Conservation (phyloP, 1,140 invertebrate genomes). For the Heliconius hewitsoni region DNA sequence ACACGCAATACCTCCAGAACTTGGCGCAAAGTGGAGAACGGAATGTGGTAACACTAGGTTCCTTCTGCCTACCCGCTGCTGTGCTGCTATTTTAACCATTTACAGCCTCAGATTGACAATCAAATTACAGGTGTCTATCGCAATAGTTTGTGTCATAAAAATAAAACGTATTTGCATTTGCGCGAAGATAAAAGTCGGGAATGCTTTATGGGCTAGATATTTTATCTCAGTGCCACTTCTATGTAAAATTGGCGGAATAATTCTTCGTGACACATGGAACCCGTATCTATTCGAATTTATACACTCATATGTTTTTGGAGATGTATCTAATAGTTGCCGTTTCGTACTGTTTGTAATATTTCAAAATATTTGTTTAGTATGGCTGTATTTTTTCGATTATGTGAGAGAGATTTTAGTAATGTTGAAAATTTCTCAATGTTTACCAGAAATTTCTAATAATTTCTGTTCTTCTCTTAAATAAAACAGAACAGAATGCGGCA, state of each 20-base stretch:
- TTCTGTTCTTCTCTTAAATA: too few relatives aligned
- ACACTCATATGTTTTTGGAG: slow-evolving; percentile 5
- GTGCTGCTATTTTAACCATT: background rate
- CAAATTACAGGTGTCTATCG: slow-evolving; percentile 10
- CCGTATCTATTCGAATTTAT: slow-evolving; percentile 23
- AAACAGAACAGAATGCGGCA: too few relatives aligned
- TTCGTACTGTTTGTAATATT: too few relatives aligned
- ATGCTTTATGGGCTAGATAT: slow-evolving; percentile 27
- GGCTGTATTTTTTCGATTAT: too few relatives aligned
- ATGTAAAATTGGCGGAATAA: slow-evolving; percentile 32
- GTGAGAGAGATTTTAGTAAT: too few relatives aligned
- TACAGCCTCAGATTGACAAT: background rate
- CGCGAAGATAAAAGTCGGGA: slow-evolving; percentile 30
- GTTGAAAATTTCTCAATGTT: too few relatives aligned
- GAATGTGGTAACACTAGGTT: too few relatives aligned
- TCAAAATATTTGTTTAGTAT: too few relatives aligned
- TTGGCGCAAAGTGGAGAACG: too few relatives aligned
- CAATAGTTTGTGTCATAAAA: slow-evolving; percentile 17
- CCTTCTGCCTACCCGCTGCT: too few relatives aligned
- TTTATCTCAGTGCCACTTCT: slow-evolving; percentile 28
- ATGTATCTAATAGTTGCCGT: background rate
- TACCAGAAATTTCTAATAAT: too few relatives aligned
- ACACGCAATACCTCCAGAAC: too few relatives aligned
- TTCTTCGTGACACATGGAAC: slow-evolving; percentile 23
- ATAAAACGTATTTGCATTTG: slow-evolving; percentile 16